Evolutionary conservation across 30 jellyfish, hydroid and myxozoan genomes (phyloP).

Genomic region (Cassiopea andromeda): DNA sequence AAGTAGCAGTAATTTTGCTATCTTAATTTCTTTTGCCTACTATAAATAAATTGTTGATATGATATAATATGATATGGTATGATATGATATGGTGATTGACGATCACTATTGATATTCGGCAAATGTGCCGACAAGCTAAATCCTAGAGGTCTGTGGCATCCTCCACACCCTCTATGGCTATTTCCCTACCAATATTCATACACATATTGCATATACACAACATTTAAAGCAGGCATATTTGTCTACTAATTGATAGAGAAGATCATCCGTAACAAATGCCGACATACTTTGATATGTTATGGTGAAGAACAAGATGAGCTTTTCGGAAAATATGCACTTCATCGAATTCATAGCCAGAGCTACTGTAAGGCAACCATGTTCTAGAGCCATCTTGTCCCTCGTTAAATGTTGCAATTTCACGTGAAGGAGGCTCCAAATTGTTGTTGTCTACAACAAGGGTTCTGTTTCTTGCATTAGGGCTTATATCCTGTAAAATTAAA

Average conservation of each 20-base stretch:
- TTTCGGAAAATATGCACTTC: conserved; percentile 64
- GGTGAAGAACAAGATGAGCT: conserved; percentile 48
- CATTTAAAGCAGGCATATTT: not conserved
- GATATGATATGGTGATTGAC: too few relatives aligned
- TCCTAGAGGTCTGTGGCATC: too few relatives aligned
- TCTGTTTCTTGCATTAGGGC: conserved; percentile 47
- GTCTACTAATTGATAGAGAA: not conserved
- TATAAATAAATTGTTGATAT: too few relatives aligned
- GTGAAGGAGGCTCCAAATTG: conserved; percentile 64
- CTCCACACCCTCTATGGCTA: too few relatives aligned
- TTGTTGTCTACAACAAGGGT: conserved; percentile 63
- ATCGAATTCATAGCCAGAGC: conserved; percentile 44
- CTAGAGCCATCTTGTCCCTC: conserved; percentile 31
- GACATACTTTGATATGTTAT: conserved; percentile 20
- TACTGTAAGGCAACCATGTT: conserved; percentile 55
- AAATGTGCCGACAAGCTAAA: too few relatives aligned
- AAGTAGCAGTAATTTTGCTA: too few relatives aligned
- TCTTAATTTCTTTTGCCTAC: too few relatives aligned
- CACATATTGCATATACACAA: not conserved
- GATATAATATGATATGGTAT: too few relatives aligned
- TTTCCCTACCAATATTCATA: too few relatives aligned
- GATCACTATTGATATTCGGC: too few relatives aligned
- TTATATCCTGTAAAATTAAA: conserved; percentile 41
- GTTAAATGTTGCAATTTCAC: conserved; percentile 24
- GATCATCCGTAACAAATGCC: not conserved